Percentiles rank a stretch among this genome's conserved stretches.
Conservation (phyloP, 1,140 invertebrate species). For the Zaprionus ornatus region DNA sequence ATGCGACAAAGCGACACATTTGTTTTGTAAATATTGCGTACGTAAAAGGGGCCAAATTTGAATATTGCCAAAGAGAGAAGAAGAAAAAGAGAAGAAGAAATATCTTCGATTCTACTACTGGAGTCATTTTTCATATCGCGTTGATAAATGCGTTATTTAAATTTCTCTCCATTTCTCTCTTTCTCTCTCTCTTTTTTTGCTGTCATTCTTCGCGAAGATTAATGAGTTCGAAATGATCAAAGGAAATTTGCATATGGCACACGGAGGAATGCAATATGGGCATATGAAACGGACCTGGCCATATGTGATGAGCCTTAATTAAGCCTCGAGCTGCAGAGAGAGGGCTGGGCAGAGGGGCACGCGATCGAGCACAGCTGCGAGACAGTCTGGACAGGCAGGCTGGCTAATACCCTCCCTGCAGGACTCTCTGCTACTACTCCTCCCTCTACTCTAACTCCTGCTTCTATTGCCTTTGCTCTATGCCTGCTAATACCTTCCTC, state of each 20-base stretch:
- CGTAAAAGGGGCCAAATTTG: conserved; percentile 54
- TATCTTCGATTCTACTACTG: background rate
- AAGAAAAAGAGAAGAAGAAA: background rate
- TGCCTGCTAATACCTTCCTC: too few relatives aligned
- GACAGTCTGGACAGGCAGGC: too few relatives aligned
- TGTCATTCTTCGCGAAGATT: conserved; percentile 58
- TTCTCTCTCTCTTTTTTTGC: background rate
- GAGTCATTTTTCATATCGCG: conserved; percentile 50
- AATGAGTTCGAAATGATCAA: conserved; percentile 41
- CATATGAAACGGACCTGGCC: conserved; percentile 33
- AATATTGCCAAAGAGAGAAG: conserved; percentile 28
- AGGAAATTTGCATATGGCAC: conserved; percentile 67
- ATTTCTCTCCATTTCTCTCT: conserved; percentile 24
- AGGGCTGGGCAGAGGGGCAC: conserved; percentile 14
- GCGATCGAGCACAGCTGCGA: conserved; percentile 27
- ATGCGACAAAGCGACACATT: conserved; percentile 75
- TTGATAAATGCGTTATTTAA: conserved; percentile 56
- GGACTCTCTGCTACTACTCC: background rate
- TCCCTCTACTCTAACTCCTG: background rate
- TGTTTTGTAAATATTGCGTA: conserved; percentile 84
- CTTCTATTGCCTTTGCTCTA: too few relatives aligned
- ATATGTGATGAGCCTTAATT: conserved; percentile 69
- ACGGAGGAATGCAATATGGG: background rate
- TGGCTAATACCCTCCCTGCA: conserved; percentile 6
- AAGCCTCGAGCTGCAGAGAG: conserved; percentile 14